Evolutionary conservation across 1,140 invertebrate genomes (phyloP).

Genomic region (Dolichoris vasculosae): DNA sequence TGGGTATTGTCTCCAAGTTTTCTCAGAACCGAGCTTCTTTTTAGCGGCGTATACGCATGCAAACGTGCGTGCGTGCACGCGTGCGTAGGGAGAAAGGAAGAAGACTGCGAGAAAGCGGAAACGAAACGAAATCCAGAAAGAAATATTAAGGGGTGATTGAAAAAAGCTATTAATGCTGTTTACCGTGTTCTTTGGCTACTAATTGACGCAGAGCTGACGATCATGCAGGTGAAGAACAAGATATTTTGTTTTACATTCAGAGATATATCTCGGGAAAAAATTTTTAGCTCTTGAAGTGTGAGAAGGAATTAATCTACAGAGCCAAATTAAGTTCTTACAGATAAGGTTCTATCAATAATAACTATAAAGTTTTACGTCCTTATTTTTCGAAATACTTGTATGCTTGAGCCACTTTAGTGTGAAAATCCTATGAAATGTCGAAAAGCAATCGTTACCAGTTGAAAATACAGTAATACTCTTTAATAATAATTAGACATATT

Average conservation of each 20-base stretch:
- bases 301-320: too few species aligned
- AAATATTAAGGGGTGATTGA: constrained; percentile 1
- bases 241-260: not conserved
- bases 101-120: not conserved
- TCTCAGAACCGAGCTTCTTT: not conserved
- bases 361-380: not conserved
- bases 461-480: too few species aligned
- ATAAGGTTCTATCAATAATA: not conserved
- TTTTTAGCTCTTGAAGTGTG: not conserved
- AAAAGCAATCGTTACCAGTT: not conserved
- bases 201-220: too few species aligned
- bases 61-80: too few species aligned
- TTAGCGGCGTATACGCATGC: too few species aligned
- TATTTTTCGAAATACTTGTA: not conserved
- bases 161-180: not conserved
- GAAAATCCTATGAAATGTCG: not conserved
- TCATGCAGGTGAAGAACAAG: not conserved
- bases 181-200: not conserved
- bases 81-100: constrained; percentile 9
- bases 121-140: not conserved
- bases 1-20: not conserved
- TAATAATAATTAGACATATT: not conserved
- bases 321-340: not conserved
- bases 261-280: not conserved
- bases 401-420: not conserved